These are phyloP conservation scores for Cacoxenus indagator DNA, from an alignment of 2,888 invertebrate species.

Conservation along the genomic window DNA sequence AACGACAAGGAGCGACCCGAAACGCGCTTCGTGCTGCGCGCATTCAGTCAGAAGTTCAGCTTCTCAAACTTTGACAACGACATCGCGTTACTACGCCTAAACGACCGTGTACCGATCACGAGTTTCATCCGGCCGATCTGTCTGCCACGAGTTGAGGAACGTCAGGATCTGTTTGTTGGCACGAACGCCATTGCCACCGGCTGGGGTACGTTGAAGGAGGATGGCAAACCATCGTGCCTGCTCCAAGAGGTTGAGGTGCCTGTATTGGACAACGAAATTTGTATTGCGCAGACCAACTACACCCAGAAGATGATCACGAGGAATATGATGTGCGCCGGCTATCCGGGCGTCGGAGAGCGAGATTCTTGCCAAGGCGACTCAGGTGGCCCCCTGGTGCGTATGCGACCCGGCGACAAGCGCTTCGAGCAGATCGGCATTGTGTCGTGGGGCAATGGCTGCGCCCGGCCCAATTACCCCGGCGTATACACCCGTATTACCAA, in stretches of 20 bases:
- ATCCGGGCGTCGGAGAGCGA: slow-evolving; percentile 64
- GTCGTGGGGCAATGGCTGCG: slow-evolving; percentile 93
- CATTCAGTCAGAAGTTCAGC: slow-evolving; percentile 85
- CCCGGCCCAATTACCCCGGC: slow-evolving; percentile 86
- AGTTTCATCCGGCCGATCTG: slow-evolving; percentile 87
- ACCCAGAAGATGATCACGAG: slow-evolving; percentile 87
- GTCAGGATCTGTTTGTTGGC: slow-evolving; percentile 80
- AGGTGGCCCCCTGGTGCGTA: slow-evolving; percentile 80
- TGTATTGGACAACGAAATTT: slow-evolving; percentile 76
- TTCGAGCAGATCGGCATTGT: slow-evolving; percentile 89
- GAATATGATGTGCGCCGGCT: slow-evolving; percentile 77
- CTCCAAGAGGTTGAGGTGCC: slow-evolving; percentile 88
- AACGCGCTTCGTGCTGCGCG: slow-evolving; percentile 83
- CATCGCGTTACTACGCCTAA: slow-evolving; percentile 84
- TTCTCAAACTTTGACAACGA: slow-evolving; percentile 90
- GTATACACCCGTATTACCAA: slow-evolving; percentile 88
- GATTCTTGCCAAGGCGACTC: slow-evolving; percentile 70
- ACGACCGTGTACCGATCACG: slow-evolving; percentile 84
- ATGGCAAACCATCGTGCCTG: slow-evolving; percentile 86
- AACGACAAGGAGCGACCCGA: slow-evolving; percentile 80
- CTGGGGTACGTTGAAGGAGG: slow-evolving; percentile 90
- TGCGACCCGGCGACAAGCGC: slow-evolving; percentile 80
- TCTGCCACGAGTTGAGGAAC: slow-evolving; percentile 78
- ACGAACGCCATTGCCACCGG: slow-evolving; percentile 83
- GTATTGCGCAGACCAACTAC: slow-evolving; percentile 82